Conservation (phyloP, 2,797 vertebrate genomes). For the Serranus cabrilla region DNA sequence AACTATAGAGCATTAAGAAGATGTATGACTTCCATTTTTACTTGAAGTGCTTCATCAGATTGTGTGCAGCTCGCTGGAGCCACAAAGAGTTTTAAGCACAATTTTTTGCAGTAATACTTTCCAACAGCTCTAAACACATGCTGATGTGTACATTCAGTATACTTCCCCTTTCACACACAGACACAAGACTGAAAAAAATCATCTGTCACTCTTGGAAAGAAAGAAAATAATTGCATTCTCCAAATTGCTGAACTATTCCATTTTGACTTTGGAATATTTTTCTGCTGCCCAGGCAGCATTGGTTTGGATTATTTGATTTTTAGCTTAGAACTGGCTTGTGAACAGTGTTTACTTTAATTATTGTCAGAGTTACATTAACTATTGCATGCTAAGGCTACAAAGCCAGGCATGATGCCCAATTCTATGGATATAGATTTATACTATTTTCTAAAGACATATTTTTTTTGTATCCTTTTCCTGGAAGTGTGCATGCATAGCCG, state of each 20-base stretch:
- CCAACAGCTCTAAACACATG: background rate
- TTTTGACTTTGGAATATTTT: background rate
- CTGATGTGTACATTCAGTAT: background rate
- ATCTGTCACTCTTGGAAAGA: background rate
- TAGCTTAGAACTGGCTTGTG: background rate
- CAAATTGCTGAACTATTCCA: background rate
- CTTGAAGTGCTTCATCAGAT: background rate
- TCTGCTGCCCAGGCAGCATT: background rate
- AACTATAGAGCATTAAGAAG: no score
- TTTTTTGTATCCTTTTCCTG: slow-evolving; percentile 35
- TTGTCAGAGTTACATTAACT: background rate
- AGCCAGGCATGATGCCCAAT: background rate
- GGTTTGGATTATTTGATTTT: background rate
- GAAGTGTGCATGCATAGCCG: slow-evolving; percentile 32
- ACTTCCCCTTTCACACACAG: background rate
- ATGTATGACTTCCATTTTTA: no score
- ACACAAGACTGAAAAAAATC: background rate
- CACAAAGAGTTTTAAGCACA: background rate
- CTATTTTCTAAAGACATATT: background rate
- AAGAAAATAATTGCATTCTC: background rate
- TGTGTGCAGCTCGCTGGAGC: background rate
- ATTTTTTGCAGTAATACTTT: background rate
- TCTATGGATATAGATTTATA: no score
- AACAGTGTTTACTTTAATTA: background rate
- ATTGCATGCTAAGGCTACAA: background rate